Evolutionary conservation across 2,113 vertebrate species (phyloP), one percentile per base, ranked within the genome.

Genomic region (Bos indicus): DNA sequence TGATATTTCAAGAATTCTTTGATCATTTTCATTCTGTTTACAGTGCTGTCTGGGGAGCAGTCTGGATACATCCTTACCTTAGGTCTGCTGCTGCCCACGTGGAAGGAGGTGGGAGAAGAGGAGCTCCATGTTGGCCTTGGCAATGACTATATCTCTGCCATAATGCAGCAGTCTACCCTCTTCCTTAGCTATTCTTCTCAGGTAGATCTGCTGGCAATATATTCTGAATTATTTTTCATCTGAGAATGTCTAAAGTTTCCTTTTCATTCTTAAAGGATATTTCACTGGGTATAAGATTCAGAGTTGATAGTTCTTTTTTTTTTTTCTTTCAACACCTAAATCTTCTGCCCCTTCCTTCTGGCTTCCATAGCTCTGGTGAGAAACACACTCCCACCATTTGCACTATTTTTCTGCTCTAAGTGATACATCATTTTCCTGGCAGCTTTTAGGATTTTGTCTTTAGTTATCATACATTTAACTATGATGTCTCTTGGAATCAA

Each of bases 21-120:
- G 3, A 7, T 33, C 7, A 9, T 43, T 14, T 17, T 14, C 17
- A 4, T 16, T 25, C 59, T 21, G 3, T n/a, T 52, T 30, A 6
- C 8, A 13, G 43, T 46, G 1, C 13, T 9, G 2, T 48, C 46
- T 48, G 16, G 25, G 46, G 46, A 62, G 16, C 11, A 0, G 0
- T 33, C 14, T 60, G 46, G 62, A 43, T 85, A 36, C 5, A 12
- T 2, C 17, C 3, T 23, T 67, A 54, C 33, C 30, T 15, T 28
- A 56, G 14, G 36, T 28, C 1, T 1, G 43, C 46, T 16, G 2
- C 74, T 23, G 9, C 10, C 9, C 5, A 26, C 0, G 21, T 2
- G 13, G 21, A 36, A 6, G 57, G 57, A 88, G 15, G 4, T 26
- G 71, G 71, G 36, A 26, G 40, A 77, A 3, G 48, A 36, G 23